Base-by-base conservation (phyloP, 64 coral and sea anemone species). In the Stichodactyla helianthus region DNA sequence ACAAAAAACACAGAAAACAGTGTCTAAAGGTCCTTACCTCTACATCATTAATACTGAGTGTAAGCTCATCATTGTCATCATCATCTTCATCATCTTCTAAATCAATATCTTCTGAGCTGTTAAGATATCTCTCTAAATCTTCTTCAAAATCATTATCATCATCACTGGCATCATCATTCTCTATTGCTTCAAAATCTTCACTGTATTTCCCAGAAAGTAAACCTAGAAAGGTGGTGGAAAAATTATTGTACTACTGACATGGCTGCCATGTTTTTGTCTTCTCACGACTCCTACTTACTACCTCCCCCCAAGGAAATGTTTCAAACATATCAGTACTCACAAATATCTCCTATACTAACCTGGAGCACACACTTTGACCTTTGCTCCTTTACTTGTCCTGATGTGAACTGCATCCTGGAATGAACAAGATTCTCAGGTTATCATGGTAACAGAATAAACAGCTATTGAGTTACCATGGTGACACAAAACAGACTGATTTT, bases 181-280 rank as follows among this genome's bases (percentile, higher is more conserved):
- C 87, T 54, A 96, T 50, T 23, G 88, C 83, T 74, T 96, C 94
- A 93, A 96, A 96, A 82, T 96, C 94, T 51, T 96, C 94, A 90
- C 94, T 96, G 82, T 96, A 96, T 23, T 90, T 87, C 3, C 94
- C 94, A 90, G 91, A 92, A 31, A 96, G 85, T 83, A 83, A 90
- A 19, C 94, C 94, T 96, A 77, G 52, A 64, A 86, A 4, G 83
- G 64, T 23, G 52, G 70, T 23, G 10, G 54, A 60, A 60, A 9
- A 6, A 35, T 17, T 67, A 74, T 68, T 59, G 56, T 59, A 59
- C 5, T 59, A 59, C 56, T 59, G 56, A 59, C 35, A 44, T 44
- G 35, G 35, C 35, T 44, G 35, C 35, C 35, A 44, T 44, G 35
- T 44, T 44, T 44, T 3, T 44, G 35, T 44, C 35, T 3, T 44